Evolutionary conservation across 2,113 vertebrate genomes (phyloP), one percentile per base, ranked within the genome.

Genomic region (Sclerurus mexicanus): DNA sequence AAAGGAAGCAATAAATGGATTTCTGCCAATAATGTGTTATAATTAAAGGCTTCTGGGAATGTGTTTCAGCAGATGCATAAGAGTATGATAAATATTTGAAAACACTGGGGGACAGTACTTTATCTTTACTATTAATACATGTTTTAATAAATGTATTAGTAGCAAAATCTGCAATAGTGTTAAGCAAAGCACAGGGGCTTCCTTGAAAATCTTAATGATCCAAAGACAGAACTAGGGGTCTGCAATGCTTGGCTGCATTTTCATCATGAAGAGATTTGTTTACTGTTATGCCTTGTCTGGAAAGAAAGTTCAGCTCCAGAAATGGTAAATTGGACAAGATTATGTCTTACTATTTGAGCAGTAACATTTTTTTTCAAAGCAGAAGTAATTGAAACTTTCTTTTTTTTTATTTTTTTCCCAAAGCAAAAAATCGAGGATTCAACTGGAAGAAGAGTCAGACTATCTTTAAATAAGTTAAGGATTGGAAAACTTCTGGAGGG

Each of bases 11-110:
- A 75, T 10, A 84, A 74, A 75, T 63, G 56, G 42, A 52, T 63
- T 91, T 71, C 52, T 87, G 81, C 33, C 69, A 87, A 63, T 53
- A 63, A 63, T 14, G 6, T 53, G 14, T 56, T 68, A 76, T 55
- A 91, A 91, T 78, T 75, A 89, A 75, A 75, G 39, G 44, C 33
- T 91, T 94, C 56, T 89, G n/a, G 35, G 44, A 93, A 93, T 77
- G 44, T 64, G 24, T 44, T 94, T 87, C 74, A 79, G 85, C 35
- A 87, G 27, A 68, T 56, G 5, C 63, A 5, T 79, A 59, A 42
- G 30, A 85, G 12, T 20, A 77, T 79, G 69, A 95, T 35, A 81
- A 87, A 75, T 91, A 87, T 46, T 42, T 95, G 39, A 94, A 94
- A 74, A 44, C 35, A 78, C 30, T 72, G 44, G 13, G 72, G 33